phyloP scores from a whole-genome alignment of 1,140 invertebrate genomes.

The Theocolax elegans region DNA sequence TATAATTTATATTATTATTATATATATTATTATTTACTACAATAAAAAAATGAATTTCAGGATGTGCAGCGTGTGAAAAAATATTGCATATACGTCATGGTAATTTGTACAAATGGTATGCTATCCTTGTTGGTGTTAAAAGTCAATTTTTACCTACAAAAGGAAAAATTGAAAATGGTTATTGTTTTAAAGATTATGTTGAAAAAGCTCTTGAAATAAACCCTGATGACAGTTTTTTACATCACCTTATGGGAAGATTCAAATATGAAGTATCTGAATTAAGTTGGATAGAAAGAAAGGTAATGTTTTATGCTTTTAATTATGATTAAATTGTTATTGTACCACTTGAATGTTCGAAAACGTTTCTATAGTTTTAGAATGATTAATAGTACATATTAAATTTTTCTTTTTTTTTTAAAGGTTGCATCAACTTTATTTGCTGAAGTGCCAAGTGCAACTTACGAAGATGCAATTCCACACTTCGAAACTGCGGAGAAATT shows the following conservation, averaged over 20 bases:
- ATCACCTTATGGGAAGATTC: conserved; percentile 78
- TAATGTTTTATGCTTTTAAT: conserved; percentile 49
- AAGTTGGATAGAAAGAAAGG: conserved; percentile 78
- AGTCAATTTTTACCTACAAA: conserved; percentile 72
- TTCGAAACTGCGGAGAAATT: conserved; percentile 76
- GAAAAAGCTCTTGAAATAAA: conserved; percentile 75
- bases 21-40: background rate
- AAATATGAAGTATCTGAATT: conserved; percentile 76
- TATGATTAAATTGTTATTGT: background rate
- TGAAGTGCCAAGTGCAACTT: conserved; percentile 73
- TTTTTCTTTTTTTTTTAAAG: too few species aligned
- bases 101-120: conserved; percentile 84
- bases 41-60: conserved; percentile 56
- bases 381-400: conserved; percentile 12
- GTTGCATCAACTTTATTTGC: conserved; percentile 76
- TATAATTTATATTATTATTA: background rate
- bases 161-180: conserved; percentile 78
- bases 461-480: conserved; percentile 75
- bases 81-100: conserved; percentile 70
- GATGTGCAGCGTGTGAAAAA: conserved; percentile 71
- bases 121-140: conserved; percentile 76
- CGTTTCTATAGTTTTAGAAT: too few species aligned
- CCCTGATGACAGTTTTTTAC: conserved; percentile 74
- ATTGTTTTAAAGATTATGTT: conserved; percentile 78
- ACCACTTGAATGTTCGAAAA: too few species aligned